These are phyloP conservation scores for Octodonta nipae DNA, from an alignment of 2,888 invertebrate species.

Conservation along the genomic window DNA sequence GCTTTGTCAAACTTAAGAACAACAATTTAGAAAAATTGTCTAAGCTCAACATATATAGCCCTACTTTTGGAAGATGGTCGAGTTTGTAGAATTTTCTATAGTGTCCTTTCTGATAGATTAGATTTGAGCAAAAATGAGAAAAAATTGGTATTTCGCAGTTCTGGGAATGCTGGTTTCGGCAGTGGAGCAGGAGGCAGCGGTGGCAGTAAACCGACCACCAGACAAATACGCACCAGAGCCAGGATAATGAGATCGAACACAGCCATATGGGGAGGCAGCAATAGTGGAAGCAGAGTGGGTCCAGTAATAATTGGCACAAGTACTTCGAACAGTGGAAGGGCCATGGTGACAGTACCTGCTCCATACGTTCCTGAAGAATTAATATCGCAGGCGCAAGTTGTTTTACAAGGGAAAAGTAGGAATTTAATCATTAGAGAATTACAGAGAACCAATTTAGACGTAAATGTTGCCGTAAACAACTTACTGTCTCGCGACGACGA, in stretches of 20 bases:
- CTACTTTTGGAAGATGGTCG: constrained; percentile 85
- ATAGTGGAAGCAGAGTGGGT: constrained; percentile 55
- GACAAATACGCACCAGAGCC: constrained; percentile 72
- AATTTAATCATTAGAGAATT: constrained; percentile 94
- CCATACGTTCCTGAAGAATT: constrained; percentile 97
- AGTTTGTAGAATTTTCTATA: constrained; percentile 81
- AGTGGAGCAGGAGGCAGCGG: constrained; percentile 30
- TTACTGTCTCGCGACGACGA: constrained; percentile 95
- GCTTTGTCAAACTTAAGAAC: constrained; percentile 67
- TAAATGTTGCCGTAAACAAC: constrained; percentile 98
- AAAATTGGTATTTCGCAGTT: constrained; percentile 45
- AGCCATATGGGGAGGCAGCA: constrained; percentile 53
- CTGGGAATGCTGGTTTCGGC: constrained; percentile 33
- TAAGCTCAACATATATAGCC: constrained; percentile 85
- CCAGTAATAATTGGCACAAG: constrained; percentile 89
- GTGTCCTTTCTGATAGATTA: constrained; percentile 79
- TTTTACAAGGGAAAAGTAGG: constrained; percentile 89
- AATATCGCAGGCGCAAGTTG: constrained; percentile 87
- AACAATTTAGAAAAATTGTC: constrained; percentile 69
- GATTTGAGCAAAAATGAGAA: constrained; percentile 74
- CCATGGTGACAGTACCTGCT: constrained; percentile 81
- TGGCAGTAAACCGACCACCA: constrained; percentile 45
- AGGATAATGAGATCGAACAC: constrained; percentile 73
- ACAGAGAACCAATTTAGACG: constrained; percentile 95
- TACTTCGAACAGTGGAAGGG: constrained; percentile 56